phyloP scores from a whole-genome alignment of 2,888 invertebrate species.

The Limnephilus auricula region DNA sequence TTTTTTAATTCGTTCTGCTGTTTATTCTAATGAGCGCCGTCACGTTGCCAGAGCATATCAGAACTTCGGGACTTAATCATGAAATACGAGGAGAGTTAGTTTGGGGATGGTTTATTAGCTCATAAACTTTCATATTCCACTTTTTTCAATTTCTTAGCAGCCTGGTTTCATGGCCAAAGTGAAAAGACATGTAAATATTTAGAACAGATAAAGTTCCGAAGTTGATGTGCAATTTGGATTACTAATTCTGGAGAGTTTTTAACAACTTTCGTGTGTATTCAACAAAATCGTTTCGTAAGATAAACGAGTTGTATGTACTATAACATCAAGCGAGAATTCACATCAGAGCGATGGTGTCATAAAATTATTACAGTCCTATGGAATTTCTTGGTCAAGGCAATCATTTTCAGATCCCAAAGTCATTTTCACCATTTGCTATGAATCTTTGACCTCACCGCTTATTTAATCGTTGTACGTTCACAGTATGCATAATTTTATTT shows the following conservation, averaged over 20 bases:
- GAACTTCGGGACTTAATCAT: neutral
- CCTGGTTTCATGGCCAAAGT: neutral
- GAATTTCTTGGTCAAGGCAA: too few relatives aligned
- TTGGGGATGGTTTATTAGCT: neutral
- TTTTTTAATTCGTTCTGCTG: constrained; percentile 6
- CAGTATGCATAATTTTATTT: too few relatives aligned
- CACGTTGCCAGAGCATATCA: constrained; percentile 11
- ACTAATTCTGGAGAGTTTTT: neutral
- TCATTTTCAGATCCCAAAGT: too few relatives aligned
- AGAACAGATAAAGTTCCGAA: neutral
- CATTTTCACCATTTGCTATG: too few relatives aligned
- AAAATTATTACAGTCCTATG: too few relatives aligned
- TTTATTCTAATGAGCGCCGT: constrained; percentile 14
- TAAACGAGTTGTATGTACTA: too few relatives aligned
- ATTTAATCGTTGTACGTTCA: too few relatives aligned
- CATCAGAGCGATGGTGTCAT: too few relatives aligned
- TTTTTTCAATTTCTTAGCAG: neutral
- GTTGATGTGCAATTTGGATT: neutral
- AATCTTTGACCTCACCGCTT: too few relatives aligned
- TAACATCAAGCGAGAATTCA: too few relatives aligned
- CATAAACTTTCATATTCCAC: neutral
- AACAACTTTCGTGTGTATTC: neutral
- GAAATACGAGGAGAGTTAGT: neutral
- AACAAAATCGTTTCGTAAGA: neutral
- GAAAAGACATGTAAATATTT: neutral